Percentiles rank a stretch among this genome's conserved stretches.
phyloP scores from a whole-genome alignment of 1,140 invertebrate species.

The Diorhabda carinulata region DNA sequence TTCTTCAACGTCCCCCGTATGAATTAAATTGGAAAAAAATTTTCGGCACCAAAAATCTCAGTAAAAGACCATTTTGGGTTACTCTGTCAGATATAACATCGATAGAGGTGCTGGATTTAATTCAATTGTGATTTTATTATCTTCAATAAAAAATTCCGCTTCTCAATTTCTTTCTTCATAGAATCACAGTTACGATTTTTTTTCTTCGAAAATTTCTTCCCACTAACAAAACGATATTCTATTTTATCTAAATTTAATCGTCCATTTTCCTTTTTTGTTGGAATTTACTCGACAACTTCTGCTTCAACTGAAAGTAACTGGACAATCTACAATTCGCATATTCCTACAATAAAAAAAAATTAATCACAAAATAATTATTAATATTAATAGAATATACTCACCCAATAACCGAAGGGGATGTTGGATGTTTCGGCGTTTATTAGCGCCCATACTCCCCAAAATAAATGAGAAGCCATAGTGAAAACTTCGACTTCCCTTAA shows the following conservation, averaged over 20 bases:
- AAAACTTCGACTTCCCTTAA: constrained; percentile 78
- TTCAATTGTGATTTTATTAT: constrained; percentile 3
- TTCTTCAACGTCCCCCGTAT: no score
- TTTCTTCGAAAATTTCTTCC: constrained; percentile 12
- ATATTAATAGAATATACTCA: constrained; percentile 51
- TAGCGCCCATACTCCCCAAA: constrained; percentile 90
- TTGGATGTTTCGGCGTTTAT: constrained; percentile 82
- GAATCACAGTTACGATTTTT: constrained; percentile 20
- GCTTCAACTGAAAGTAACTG: constrained; percentile 47
- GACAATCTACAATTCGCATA: constrained; percentile 49
- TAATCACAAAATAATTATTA: not conserved
- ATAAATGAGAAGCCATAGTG: constrained; percentile 83
- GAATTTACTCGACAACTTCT: constrained; percentile 46
- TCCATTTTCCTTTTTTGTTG: constrained; percentile 34
- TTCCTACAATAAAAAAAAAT: constrained; percentile 37
- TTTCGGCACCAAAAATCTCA: not conserved
- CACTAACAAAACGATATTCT: constrained; percentile 13
- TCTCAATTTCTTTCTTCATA: constrained; percentile 23
- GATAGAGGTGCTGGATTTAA: not conserved
- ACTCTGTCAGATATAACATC: no score
- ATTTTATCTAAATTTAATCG: constrained; percentile 8
- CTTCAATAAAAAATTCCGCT: constrained; percentile 23
- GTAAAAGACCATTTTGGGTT: no score
- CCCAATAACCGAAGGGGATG: constrained; percentile 94
- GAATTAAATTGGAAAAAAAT: no score